phyloP scores from a whole-genome alignment of 2,113 vertebrate genomes.

The Tetrao urogallus region DNA sequence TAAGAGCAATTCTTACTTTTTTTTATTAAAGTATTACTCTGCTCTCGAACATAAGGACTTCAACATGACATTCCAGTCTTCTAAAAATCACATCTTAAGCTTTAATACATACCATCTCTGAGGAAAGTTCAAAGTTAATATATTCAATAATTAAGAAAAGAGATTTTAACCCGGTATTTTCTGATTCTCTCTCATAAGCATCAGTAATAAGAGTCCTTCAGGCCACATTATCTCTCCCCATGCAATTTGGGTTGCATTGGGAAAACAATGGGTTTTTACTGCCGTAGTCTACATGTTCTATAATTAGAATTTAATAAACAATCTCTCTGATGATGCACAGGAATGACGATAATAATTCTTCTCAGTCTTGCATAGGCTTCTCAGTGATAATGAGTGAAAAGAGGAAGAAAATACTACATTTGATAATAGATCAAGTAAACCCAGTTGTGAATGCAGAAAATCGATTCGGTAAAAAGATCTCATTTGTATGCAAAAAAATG shows the following conservation, averaged over 20 bases:
- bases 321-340: conserved; percentile 32
- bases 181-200: background rate
- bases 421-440: background rate
- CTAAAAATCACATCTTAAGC: background rate
- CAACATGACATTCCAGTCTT: background rate
- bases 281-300: conserved; percentile 37
- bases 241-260: background rate
- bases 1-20: background rate
- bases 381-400: background rate
- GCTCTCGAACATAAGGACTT: background rate
- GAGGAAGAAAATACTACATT: conserved; percentile 29
- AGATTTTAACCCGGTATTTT: conserved; percentile 42
- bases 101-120: background rate
- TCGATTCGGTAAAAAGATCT: background rate
- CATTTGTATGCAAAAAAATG: background rate
- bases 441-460: background rate
- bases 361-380: background rate
- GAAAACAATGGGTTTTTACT: background rate
- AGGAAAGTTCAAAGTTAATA: background rate
- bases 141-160: background rate
- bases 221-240: conserved; percentile 32
- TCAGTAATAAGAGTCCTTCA: conserved; percentile 12
- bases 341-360: conserved; percentile 33
- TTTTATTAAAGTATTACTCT: background rate
- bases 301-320: conserved; percentile 68